Evolutionary conservation across 2,113 vertebrate species (phyloP), one percentile per base, ranked within the genome.

Genomic region (Propithecus coquereli): DNA sequence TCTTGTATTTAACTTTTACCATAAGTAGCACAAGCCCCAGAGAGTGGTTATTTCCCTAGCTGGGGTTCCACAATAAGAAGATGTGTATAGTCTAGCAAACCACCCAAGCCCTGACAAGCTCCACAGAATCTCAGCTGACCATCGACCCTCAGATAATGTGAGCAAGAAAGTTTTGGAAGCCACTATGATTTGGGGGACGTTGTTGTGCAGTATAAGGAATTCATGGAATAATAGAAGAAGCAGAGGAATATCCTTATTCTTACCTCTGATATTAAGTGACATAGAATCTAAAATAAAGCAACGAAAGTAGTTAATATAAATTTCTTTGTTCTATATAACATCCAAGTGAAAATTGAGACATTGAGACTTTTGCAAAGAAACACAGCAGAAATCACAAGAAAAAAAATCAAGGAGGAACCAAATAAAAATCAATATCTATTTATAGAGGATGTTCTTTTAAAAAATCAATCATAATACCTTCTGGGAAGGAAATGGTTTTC

Each of bases 361-460:
- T 3, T 10, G 45, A 92, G 16, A 82, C 66, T 66, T 66, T 70
- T 63, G 18, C 50, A 68, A 90, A 95, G 68, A 91, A 89, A 70
- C 18, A 82, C 6, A 86, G 70, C 22, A 94, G 57, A 81, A 82
- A 81, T 8, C 37, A 27, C 4, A 82, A 89, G 47, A 18, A 61
- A 90, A 84, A 63, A 76, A 77, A n/a, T 34, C 37, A 50, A 85
- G 17, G 30, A 79, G 50, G 37, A 77, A 5, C 59, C 66, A 94
- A 89, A 66, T 45, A 76, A 66, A 40, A 95, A 91, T 87, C 79
- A 83, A n/a, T 91, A 63, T 66, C 79, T 95, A 66, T 71, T 96
- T 95, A 90, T 17, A 66, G 59, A 81, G 3, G 61, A 52, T 18
- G 27, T 40, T 65, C 45, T 91, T 91, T 92, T 27, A 89, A 97